Conservation (phyloP, 2,113 vertebrate genomes). For the Eira barbara region DNA sequence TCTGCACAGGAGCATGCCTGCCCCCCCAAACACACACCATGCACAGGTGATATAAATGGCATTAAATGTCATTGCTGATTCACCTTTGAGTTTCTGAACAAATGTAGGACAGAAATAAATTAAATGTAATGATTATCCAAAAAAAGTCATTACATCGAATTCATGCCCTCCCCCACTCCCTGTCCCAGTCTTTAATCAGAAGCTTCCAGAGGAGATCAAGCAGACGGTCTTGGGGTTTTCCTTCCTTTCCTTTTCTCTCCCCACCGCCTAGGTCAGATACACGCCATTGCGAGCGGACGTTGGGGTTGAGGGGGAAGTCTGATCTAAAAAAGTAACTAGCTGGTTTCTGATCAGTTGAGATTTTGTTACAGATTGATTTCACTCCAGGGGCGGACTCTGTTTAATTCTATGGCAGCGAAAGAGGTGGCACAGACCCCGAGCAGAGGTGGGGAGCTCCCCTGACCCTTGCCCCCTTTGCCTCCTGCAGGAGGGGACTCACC, state of each 20-base stretch:
- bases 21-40: no score
- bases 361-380: neutral
- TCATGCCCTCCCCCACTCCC: no score
- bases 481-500: slow-evolving; percentile 73
- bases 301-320: neutral
- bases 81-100: neutral
- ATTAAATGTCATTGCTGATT: neutral
- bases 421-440: accelerated
- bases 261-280: neutral
- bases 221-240: neutral
- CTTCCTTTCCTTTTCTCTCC: neutral
- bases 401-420: neutral
- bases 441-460: neutral
- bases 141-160: neutral
- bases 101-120: neutral
- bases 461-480: neutral
- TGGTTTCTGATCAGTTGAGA: neutral
- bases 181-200: neutral
- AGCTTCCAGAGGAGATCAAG: neutral
- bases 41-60: neutral
- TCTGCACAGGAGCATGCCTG: accelerated
- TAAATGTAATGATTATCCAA: neutral
- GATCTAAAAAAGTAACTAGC: neutral
- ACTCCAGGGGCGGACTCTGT: neutral
- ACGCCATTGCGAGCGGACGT: neutral